Percentiles rank a stretch among this genome's conserved stretches.
Conservation (phyloP, 2,113 vertebrate genomes). For the Okapia johnstoni region DNA sequence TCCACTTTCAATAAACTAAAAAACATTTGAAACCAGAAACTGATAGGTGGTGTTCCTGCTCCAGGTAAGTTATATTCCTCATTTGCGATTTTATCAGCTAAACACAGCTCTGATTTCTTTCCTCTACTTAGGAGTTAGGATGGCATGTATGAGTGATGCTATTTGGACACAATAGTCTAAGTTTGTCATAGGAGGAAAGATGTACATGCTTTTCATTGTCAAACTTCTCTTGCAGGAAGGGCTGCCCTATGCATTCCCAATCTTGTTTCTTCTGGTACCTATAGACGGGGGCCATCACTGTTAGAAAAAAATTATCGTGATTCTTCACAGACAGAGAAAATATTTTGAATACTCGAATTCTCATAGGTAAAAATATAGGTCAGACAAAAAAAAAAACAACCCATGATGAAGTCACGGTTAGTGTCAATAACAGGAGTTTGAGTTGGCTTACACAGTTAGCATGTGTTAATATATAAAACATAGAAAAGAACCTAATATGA, state of each 20-base stretch:
- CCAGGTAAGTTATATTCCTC: not conserved
- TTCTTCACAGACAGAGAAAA: not conserved
- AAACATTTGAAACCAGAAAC: not conserved
- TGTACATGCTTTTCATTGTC: not conserved
- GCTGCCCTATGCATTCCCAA: not conserved
- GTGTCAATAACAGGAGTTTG: not conserved
- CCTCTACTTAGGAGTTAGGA: not conserved
- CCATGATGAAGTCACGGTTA: not conserved
- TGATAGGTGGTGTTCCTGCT: not conserved
- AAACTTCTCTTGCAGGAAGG: not conserved
- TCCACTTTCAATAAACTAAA: constrained; percentile 29
- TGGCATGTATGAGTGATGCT: not conserved
- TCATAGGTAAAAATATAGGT: constrained; percentile 9
- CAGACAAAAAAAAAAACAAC: not conserved
- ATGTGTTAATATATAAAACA: not conserved
- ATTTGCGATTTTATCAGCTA: not conserved
- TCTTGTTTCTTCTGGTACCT: not conserved
- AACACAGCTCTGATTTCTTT: not conserved
- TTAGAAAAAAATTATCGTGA: not conserved
- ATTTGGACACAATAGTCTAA: not conserved
- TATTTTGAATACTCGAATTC: not conserved
- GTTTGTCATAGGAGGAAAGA: not conserved
- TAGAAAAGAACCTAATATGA: not conserved
- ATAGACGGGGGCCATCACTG: not conserved
- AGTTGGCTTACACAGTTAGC: not conserved